Conservation (phyloP, 2,113 vertebrate species). For the Naja naja region DNA sequence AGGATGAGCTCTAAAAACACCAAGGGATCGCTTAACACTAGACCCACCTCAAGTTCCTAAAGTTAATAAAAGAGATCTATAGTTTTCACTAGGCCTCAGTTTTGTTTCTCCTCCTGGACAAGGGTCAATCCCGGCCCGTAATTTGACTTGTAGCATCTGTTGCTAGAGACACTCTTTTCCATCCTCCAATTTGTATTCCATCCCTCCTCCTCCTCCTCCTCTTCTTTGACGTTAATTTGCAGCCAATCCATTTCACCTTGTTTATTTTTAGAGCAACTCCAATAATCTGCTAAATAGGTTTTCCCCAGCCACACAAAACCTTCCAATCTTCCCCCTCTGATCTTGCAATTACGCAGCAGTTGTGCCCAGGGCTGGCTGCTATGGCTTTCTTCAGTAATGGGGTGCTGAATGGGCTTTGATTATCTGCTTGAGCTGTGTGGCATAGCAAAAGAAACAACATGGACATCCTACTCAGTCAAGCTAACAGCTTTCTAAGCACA, state of each 20-base stretch:
- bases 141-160: not conserved
- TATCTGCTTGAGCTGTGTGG: constrained; percentile 11
- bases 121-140: not conserved
- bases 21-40: not conserved
- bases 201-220: not conserved
- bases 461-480: constrained; percentile 4
- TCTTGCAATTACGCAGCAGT: constrained; percentile 11
- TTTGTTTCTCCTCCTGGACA: not conserved
- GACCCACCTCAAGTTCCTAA: not conserved
- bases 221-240: constrained; percentile 2
- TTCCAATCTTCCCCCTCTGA: constrained; percentile 23
- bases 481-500: not conserved
- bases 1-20: not conserved
- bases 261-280: constrained; percentile 16
- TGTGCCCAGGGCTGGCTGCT: constrained; percentile 14
- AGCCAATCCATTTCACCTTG: constrained; percentile 17
- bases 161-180: not conserved
- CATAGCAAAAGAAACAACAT: constrained; percentile 7
- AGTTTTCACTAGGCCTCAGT: not conserved
- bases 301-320: not conserved
- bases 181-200: not conserved
- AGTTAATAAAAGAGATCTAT: not conserved
- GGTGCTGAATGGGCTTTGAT: constrained; percentile 29
- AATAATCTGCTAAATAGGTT: constrained; percentile 29
- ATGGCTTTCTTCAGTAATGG: constrained; percentile 31